Evolutionary conservation across 2,888 invertebrate genomes (phyloP).

Genomic region (Limenitis camilla): DNA sequence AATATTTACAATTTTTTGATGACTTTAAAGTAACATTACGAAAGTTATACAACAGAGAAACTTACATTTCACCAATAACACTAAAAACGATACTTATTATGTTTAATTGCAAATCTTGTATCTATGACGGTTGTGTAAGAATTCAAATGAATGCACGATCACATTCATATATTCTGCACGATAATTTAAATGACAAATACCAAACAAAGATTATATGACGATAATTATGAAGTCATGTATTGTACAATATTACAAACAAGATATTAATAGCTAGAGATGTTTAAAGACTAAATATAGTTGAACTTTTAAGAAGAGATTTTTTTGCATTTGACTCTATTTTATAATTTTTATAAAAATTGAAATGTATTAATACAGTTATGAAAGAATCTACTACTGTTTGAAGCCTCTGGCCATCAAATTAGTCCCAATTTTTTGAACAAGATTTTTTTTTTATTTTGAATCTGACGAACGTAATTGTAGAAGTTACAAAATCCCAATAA

Average conservation of each 20-base stretch:
- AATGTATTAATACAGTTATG: too few species aligned
- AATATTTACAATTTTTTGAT: background rate
- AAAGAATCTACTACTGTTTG: too few species aligned
- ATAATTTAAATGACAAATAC: conserved; percentile 5
- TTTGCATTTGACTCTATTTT: too few species aligned
- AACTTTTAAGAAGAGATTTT: too few species aligned
- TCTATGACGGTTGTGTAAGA: background rate
- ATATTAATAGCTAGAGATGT: background rate
- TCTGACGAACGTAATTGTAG: too few species aligned
- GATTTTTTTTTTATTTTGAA: too few species aligned
- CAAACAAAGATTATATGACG: background rate
- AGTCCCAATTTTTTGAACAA: too few species aligned
- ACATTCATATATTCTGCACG: conserved; percentile 1
- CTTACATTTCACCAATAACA: conserved; percentile 1
- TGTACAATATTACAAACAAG: background rate
- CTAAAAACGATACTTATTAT: background rate
- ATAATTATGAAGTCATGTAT: conserved; percentile 11
- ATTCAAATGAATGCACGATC: background rate
- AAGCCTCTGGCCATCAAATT: too few species aligned
- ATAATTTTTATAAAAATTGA: too few species aligned
- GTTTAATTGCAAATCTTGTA: background rate
- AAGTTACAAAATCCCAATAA: too few species aligned
- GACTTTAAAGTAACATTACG: background rate
- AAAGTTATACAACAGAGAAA: conserved; percentile 5
- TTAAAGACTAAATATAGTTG: too few species aligned